Conservation (phyloP, 2,113 vertebrate species). For the Amphiprion ocellaris region DNA sequence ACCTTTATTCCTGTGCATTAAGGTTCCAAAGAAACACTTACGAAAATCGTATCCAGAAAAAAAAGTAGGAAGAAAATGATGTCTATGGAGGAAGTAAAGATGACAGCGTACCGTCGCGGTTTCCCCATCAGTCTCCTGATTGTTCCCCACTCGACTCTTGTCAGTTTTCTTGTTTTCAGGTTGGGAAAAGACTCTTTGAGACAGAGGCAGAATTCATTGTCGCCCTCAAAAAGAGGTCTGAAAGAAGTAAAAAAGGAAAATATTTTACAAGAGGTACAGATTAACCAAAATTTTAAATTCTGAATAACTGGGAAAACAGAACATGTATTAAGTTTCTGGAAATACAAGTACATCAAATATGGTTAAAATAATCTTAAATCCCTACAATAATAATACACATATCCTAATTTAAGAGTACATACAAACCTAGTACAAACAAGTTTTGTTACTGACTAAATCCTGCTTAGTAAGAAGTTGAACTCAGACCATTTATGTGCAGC, state of each 20-base stretch:
- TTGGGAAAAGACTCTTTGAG: conserved; percentile 98
- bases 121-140: conserved; percentile 98
- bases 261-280: background rate
- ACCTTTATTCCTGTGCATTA: background rate
- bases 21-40: background rate
- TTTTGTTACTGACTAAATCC: no score
- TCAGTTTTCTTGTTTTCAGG: conserved; percentile 97
- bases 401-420: background rate
- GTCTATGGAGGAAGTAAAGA: background rate
- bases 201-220: conserved; percentile 99
- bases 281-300: background rate
- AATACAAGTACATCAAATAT: background rate
- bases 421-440: no score
- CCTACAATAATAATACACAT: background rate
- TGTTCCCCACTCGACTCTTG: conserved; percentile 97
- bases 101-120: conserved; percentile 89
- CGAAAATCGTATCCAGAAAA: background rate
- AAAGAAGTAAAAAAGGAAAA: conserved; percentile 56
- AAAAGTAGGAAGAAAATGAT: background rate
- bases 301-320: no score
- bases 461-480: background rate
- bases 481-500: background rate
- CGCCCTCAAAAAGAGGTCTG: conserved; percentile 98
- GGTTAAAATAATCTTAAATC: background rate
- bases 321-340: no score